Evolutionary conservation across 2,888 invertebrate genomes (phyloP).

Genomic region (Lumbricus terrestris): DNA sequence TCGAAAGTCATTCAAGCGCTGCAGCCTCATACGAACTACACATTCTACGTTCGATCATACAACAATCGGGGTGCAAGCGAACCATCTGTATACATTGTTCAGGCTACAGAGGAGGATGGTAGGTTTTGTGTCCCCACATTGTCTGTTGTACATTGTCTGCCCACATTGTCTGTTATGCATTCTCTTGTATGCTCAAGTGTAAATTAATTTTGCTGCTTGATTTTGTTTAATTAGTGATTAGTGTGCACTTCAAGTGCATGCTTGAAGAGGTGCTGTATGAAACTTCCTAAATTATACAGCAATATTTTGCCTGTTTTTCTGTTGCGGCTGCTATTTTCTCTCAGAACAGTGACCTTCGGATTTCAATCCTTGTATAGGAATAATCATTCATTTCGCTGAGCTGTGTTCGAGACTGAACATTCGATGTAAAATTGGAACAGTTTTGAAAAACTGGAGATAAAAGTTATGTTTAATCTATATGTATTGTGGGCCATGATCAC

Average conservation of each 20-base stretch:
- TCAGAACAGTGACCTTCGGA: not conserved
- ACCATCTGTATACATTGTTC: not conserved
- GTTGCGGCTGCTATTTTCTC: not conserved
- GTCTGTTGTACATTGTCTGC: not conserved
- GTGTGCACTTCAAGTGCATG: not conserved
- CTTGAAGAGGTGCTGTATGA: no score
- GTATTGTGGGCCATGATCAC: no score
- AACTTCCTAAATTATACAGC: no score
- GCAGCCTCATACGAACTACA: slow-evolving; percentile 7
- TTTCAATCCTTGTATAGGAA: not conserved
- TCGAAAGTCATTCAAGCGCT: not conserved
- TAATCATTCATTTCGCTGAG: no score
- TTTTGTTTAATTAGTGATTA: not conserved
- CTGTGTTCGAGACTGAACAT: no score
- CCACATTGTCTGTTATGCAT: not conserved
- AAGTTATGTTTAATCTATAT: no score
- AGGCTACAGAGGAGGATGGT: slow-evolving; percentile 7
- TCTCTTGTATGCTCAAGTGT: not conserved
- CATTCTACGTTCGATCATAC: not conserved
- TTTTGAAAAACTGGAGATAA: no score
- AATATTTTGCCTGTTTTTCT: no score
- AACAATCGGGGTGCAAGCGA: not conserved
- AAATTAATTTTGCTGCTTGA: not conserved
- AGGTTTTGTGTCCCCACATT: not conserved
- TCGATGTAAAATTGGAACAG: no score